These are phyloP conservation scores for Hoplostethus mediterraneus DNA, from an alignment of 2,797 vertebrate species.

Conservation along the genomic window DNA sequence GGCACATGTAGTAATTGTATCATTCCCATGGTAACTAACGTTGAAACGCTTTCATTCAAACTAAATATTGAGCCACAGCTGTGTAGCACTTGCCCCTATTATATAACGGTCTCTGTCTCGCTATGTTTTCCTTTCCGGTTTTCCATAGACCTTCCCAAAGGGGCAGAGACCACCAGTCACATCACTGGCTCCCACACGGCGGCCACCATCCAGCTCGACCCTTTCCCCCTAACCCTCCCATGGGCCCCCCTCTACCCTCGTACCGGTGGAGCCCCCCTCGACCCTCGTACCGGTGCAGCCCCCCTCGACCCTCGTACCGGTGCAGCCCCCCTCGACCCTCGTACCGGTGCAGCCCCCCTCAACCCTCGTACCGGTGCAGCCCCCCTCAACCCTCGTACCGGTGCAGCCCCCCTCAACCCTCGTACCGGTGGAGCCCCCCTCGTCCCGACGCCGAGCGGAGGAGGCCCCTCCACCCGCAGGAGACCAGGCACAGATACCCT, in stretches of 20 bases:
- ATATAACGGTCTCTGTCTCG: not conserved
- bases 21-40: no score
- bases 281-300: no score
- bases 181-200: not conserved
- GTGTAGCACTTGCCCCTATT: no score
- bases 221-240: rapidly evolving
- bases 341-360: no score
- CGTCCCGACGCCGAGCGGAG: slow-evolving; percentile 6
- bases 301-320: slow-evolving; percentile 1
- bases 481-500: not conserved
- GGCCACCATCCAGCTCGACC: not conserved
- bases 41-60: no score
- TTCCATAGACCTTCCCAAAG: slow-evolving; percentile 41
- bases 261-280: slow-evolving; percentile 31
- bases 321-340: slow-evolving; percentile 9
- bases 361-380: slow-evolving; percentile 25
- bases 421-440: slow-evolving; percentile 28
- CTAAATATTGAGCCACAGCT: no score
- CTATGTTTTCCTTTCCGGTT: not conserved
- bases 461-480: slow-evolving; percentile 4
- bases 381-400: slow-evolving; percentile 7
- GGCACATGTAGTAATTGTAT: no score
- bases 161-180: slow-evolving; percentile 1
- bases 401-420: slow-evolving; percentile 12
- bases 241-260: not conserved